Evolutionary conservation across 2,797 vertebrate species (phyloP).

Genomic region (Glossophaga mutica): DNA sequence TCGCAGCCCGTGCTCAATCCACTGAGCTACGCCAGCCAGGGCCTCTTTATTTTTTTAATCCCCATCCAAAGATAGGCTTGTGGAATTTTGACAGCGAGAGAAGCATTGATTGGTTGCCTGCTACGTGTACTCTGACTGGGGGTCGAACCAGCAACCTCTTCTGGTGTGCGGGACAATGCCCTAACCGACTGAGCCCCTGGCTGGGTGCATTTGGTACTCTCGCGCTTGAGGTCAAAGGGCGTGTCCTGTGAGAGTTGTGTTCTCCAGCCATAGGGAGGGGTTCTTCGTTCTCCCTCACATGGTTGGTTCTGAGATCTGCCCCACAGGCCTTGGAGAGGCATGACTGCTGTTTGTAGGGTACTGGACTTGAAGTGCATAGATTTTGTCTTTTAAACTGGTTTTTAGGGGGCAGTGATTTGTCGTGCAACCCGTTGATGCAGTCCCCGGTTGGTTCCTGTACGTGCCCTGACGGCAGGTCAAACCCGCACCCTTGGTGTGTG

Average conservation of each 20-base stretch:
- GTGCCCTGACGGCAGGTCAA: not conserved
- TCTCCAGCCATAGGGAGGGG: no score
- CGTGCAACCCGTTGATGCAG: not conserved
- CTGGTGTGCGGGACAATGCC: no score
- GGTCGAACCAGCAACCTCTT: no score
- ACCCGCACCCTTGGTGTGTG: not conserved
- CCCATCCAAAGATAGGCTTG: no score
- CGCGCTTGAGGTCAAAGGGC: not conserved
- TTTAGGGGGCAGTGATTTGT: not conserved
- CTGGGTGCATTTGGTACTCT: rapidly evolving
- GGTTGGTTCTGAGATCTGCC: not conserved
- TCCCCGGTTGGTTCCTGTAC: not conserved
- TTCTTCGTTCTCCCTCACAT: not conserved
- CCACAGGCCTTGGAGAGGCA: not conserved
- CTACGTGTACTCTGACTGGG: no score
- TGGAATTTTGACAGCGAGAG: no score
- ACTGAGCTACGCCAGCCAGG: no score
- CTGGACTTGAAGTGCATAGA: not conserved
- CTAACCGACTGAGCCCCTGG: no score
- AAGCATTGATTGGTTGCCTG: no score
- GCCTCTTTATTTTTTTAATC: not conserved
- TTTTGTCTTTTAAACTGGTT: no score
- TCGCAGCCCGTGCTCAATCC: no score
- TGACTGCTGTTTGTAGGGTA: rapidly evolving
- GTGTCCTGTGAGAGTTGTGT: no score